Evolutionary conservation across 1,140 invertebrate species (phyloP).

Genomic region (Conopomorpha cramerella): DNA sequence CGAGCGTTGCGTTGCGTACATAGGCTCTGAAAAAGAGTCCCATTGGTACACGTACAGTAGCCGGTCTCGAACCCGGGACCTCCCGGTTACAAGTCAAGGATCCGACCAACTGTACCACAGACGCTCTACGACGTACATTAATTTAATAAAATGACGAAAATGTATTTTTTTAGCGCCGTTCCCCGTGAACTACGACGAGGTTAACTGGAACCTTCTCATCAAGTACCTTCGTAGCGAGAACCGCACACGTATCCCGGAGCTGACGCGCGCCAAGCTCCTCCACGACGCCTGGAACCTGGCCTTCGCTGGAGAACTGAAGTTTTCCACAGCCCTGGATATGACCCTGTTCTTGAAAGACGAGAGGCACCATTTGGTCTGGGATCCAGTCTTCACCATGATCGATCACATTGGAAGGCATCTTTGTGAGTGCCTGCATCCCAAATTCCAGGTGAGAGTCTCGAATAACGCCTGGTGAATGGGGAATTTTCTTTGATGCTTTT

Average conservation of each 20-base stretch:
- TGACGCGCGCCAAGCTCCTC: conserved; percentile 74
- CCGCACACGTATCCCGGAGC: conserved; percentile 65
- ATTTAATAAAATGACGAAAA: no score
- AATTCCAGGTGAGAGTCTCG: conserved; percentile 76
- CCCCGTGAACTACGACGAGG: conserved; percentile 78
- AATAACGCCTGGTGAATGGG: no score
- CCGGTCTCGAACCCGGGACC: no score
- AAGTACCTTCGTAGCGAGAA: conserved; percentile 63
- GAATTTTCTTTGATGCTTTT: no score
- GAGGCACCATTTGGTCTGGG: conserved; percentile 75
- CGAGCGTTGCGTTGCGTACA: no score
- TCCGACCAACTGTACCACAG: no score
- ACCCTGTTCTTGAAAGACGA: conserved; percentile 73
- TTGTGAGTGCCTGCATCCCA: conserved; percentile 64
- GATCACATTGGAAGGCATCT: conserved; percentile 76
- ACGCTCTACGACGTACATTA: no score
- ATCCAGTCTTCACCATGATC: conserved; percentile 77
- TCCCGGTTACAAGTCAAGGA: no score
- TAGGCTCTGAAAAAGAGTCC: no score
- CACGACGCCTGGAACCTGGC: conserved; percentile 81
- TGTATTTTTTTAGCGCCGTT: conserved; percentile 69
- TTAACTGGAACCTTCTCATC: conserved; percentile 78
- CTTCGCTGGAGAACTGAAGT: conserved; percentile 74
- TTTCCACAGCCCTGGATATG: conserved; percentile 74
- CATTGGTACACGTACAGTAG: no score